A percentile compares a stretch with the other conserved stretches of the same genome.
phyloP scores from a whole-genome alignment of 2,888 invertebrate species.

The Scaptomyza reducta region DNA sequence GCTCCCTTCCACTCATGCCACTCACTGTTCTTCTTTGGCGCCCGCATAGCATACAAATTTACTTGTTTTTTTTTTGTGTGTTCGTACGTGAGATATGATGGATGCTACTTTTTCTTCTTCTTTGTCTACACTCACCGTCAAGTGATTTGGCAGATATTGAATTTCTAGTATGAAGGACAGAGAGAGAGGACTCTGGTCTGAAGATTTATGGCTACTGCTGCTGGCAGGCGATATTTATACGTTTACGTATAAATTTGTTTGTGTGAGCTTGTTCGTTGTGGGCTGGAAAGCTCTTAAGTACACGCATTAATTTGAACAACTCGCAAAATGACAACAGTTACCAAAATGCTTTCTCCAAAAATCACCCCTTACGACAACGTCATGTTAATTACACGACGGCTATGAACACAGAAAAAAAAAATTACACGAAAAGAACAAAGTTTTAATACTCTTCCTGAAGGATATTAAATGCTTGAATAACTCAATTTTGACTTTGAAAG shows the following conservation, averaged over 20 bases:
- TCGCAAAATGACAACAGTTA: constrained; percentile 41
- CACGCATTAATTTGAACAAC: constrained; percentile 59
- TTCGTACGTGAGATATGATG: constrained; percentile 60
- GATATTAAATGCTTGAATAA: not conserved
- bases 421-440: not conserved
- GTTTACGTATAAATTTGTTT: not conserved
- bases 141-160: constrained; percentile 54
- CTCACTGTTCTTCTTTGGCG: constrained; percentile 5
- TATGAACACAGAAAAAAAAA: not conserved
- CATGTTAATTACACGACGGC: constrained; percentile 51
- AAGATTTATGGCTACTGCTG: constrained; percentile 47
- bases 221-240: constrained; percentile 9
- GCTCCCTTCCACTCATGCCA: not conserved
- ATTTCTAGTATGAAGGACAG: constrained; percentile 65
- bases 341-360: constrained; percentile 1
- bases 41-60: constrained; percentile 60
- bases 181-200: constrained; percentile 19
- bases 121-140: constrained; percentile 30
- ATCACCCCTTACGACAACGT: not conserved
- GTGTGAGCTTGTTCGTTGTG: constrained; percentile 2
- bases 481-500: not conserved
- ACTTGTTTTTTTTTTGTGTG: not conserved
- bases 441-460: constrained; percentile 1
- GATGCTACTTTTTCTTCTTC: constrained; percentile 23
- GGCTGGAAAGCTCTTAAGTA: constrained; percentile 58